Base-by-base conservation (phyloP, 2,888 invertebrate species). In the Apeira syringaria region DNA sequence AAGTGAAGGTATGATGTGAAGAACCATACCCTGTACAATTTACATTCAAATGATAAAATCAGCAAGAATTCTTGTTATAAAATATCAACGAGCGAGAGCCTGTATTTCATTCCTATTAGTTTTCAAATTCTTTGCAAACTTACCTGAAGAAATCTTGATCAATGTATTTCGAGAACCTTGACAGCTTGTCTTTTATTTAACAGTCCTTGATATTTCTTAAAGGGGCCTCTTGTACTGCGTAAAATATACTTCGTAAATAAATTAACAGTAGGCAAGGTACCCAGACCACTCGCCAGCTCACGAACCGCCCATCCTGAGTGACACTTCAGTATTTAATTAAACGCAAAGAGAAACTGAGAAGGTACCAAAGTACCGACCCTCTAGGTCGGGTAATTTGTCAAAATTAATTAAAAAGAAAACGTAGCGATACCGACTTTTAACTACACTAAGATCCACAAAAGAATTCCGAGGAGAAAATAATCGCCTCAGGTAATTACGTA, bases 331-430 rank as follows among this genome's bases (percentile, higher is more conserved):
- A 85, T 88, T 89, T 89, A 89, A 89, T 89, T 89, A 88, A 88
- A 85, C 77, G 71, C 74, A 80, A 80, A 80, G 77, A 74, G 78
- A 79, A 85, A 81, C 80, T 77, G 81, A 84, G 83, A 76, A 79
- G 80, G 78, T 79, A 37, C 38, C 28, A 18, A 33, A 31, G 36
- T 37, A 33, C 37, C 17, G 29, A 24, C 27, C 33, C 28, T 26
- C 33, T 74, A 75, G 78, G 75, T 76, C 69, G 75, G 84, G 83
- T 84, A 84, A 87, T 89, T 88, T 87, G 87, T 88, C 88, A 88
- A 89, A 88, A 84, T 88, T 88, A 89, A 89, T 89, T 88, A 88
- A 88, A 87, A 87, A 84, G 80, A 83, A 85, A 81, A 80, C 79
- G 76, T 68, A 74, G 64, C 64, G 68, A 71, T 78, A 80, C 69